Percentiles rank a stretch among this genome's conserved stretches.
These are phyloP conservation scores for Cotesia chilonis DNA, from an alignment of 1,140 invertebrate species.

Conservation along the genomic window DNA sequence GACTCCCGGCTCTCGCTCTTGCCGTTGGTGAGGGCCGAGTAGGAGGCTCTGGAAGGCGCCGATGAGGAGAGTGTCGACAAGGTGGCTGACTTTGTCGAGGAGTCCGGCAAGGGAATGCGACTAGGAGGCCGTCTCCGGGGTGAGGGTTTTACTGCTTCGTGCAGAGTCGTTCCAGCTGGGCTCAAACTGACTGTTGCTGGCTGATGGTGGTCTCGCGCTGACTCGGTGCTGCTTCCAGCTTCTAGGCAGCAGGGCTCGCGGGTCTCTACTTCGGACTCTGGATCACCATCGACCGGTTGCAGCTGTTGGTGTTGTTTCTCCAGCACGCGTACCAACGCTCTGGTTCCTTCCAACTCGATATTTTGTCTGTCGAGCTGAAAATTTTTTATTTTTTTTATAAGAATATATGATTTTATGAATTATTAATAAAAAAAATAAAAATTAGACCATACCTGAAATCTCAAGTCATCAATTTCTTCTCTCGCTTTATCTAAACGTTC, in stretches of 20 bases:
- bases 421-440: conserved; percentile 13
- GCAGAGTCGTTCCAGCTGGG: too few species aligned
- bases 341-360: conserved; percentile 82
- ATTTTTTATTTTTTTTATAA: conserved; percentile 34
- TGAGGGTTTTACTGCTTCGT: conserved; percentile 60
- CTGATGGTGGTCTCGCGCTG: conserved; percentile 69
- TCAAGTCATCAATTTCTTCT: conserved; percentile 83
- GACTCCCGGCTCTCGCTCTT: conserved; percentile 70
- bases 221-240: conserved; percentile 71
- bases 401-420: not conserved
- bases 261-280: conserved; percentile 58
- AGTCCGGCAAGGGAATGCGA: conserved; percentile 75
- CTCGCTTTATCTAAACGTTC: conserved; percentile 76
- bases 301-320: conserved; percentile 66
- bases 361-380: conserved; percentile 80
- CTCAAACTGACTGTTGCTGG: conserved; percentile 46
- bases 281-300: conserved; percentile 52
- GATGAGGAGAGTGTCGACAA: conserved; percentile 67
- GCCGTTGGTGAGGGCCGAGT: conserved; percentile 42
- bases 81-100: conserved; percentile 61
- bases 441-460: conserved; percentile 74
- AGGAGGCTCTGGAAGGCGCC: conserved; percentile 51
- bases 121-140: conserved; percentile 69
- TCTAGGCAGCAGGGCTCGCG: conserved; percentile 67
- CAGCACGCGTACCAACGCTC: conserved; percentile 76